Base-by-base conservation (phyloP, 1,140 invertebrate species). In the Drosophila takahashii region DNA sequence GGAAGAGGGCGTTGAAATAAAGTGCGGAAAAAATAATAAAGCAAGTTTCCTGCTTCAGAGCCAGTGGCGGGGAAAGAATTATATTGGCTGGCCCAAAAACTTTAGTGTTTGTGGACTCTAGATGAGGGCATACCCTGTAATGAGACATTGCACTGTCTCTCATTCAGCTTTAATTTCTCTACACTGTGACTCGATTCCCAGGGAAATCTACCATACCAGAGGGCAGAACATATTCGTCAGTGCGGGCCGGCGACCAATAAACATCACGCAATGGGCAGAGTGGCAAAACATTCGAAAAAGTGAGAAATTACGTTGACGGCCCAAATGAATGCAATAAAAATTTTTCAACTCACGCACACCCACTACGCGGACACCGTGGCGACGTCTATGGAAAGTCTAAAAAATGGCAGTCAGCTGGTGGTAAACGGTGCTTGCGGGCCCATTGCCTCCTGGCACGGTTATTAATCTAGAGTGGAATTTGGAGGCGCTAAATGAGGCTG, bases 301-400 rank as follows among this genome's bases (percentile, higher is more conserved):
- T 90, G 86, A 87, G 83, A 87, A 87, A 87, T 89, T 83, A 84
- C 86, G 85, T 77, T 79, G 81, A 86, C 79, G 86, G 79, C 72
- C 83, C 37, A 74, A 90, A 90, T 81, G 86, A 90, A 90, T 90
- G 86, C 86, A 90, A 90, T 90, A 90, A 90, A 90, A 85, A 90
- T 90, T 90, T 81, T 89, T 89, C 79, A 87, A 76, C 78, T 86
- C 81, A 81, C 83, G 79, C 84, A 45, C 53, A 37, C 61, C 34
- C 64, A 48, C 36, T 13, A 7, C 47, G 45, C 29, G 60, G 27
- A 22, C 64, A 75, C 77, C 64, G 77, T 66, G 48, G 54, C 53
- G 78, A 86, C 81, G 74, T 77, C 80, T 76, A 79, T 79, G 76
- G 60, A 45, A 51, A 41, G 44, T 62, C 37, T 84, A 77, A 85